These are phyloP conservation scores for Coleophora flavipennella DNA, from an alignment of 2,888 invertebrate species.

Conservation along the genomic window DNA sequence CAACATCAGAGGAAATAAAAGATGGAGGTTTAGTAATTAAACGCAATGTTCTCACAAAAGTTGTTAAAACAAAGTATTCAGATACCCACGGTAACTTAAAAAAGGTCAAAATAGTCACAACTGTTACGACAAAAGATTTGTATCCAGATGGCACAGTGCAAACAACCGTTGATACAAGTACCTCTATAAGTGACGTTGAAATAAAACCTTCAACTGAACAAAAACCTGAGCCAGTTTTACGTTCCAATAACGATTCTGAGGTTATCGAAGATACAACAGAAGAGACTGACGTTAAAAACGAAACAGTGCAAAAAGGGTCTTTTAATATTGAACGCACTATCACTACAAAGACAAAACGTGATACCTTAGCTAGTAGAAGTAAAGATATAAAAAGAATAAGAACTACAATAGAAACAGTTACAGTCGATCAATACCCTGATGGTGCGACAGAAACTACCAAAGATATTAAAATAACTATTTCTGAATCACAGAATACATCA, in stretches of 20 bases:
- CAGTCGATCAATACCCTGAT: conserved; percentile 62
- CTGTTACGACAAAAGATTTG: conserved; percentile 45
- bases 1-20: conserved; percentile 28
- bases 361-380: conserved; percentile 64
- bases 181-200: conserved; percentile 36
- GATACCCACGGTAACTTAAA: conserved; percentile 26
- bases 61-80: conserved; percentile 38
- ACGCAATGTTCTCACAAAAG: conserved; percentile 37
- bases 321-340: conserved; percentile 50
- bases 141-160: conserved; percentile 50
- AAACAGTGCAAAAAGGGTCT: conserved; percentile 43
- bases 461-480: conserved; percentile 66
- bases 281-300: conserved; percentile 52
- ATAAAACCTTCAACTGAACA: conserved; percentile 50
- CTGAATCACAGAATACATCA: conserved; percentile 62
- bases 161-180: conserved; percentile 46
- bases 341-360: conserved; percentile 60
- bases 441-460: conserved; percentile 71
- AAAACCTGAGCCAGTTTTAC: conserved; percentile 29
- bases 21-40: conserved; percentile 32
- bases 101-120: conserved; percentile 45
- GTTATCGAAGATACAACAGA: conserved; percentile 51
- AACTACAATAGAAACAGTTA: conserved; percentile 69
- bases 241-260: conserved; percentile 43
- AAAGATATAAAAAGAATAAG: conserved; percentile 69